These are phyloP conservation scores for Chesias legatella DNA, from an alignment of 2,888 invertebrate genomes.

Conservation along the genomic window DNA sequence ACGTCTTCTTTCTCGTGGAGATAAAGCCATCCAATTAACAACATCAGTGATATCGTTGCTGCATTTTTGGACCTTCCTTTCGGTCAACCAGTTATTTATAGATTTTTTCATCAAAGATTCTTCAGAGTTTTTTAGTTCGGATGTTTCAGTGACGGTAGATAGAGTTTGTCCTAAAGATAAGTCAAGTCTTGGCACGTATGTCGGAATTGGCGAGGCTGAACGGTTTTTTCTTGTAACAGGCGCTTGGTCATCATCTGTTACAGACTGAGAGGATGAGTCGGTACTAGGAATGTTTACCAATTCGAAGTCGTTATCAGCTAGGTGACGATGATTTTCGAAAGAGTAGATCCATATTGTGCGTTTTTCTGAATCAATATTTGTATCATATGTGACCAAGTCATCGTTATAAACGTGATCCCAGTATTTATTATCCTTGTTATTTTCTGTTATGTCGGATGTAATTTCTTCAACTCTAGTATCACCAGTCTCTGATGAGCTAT, in stretches of 20 bases:
- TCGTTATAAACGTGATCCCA: slow-evolving; percentile 33
- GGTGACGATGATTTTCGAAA: slow-evolving; percentile 51
- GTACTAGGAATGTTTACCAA: slow-evolving; percentile 37
- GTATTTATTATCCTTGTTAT: slow-evolving; percentile 25
- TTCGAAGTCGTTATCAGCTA: slow-evolving; percentile 45
- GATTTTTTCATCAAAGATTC: slow-evolving; percentile 30
- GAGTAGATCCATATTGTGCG: slow-evolving; percentile 64
- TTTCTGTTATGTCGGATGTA: slow-evolving; percentile 18
- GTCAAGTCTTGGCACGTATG: slow-evolving; percentile 53
- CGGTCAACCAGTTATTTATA: slow-evolving; percentile 46
- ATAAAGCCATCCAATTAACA: slow-evolving; percentile 52
- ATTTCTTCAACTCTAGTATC: slow-evolving; percentile 34
- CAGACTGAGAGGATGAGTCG: slow-evolving; percentile 37
- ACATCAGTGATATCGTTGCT: slow-evolving; percentile 35
- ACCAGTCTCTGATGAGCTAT: slow-evolving; percentile 44
- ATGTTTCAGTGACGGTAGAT: slow-evolving; percentile 62
- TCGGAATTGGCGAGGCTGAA: slow-evolving; percentile 52
- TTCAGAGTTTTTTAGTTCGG: slow-evolving; percentile 45
- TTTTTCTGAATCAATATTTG: slow-evolving; percentile 38
- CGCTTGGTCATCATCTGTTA: slow-evolving; percentile 33
- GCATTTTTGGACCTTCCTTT: slow-evolving; percentile 25
- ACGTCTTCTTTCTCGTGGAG: slow-evolving; percentile 51
- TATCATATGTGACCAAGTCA: slow-evolving; percentile 36
- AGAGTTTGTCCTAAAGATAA: slow-evolving; percentile 49
- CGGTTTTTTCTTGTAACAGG: slow-evolving; percentile 30